Evolutionary conservation across 1,140 invertebrate species (phyloP).

Genomic region (Lasaia peninsularis): DNA sequence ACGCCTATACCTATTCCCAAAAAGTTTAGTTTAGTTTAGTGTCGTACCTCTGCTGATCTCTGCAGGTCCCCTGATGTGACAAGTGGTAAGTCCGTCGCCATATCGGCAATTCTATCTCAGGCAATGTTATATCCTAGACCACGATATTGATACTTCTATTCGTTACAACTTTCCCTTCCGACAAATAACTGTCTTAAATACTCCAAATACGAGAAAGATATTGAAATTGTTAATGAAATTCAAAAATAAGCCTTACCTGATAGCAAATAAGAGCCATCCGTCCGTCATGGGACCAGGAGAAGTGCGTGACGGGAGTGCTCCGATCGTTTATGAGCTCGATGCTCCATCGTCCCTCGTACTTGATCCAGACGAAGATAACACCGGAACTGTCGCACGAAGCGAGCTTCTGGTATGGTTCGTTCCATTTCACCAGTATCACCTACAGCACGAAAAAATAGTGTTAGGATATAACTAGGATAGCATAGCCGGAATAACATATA

Average conservation of each 20-base stretch:
- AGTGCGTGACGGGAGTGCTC: constrained; percentile 96
- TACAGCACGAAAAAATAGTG: constrained; percentile 63
- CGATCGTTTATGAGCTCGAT: constrained; percentile 99
- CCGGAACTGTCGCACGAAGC: constrained; percentile 98
- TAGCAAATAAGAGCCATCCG: constrained; percentile 99
- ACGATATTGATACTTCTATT: too few relatives aligned
- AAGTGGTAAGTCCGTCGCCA: too few relatives aligned
- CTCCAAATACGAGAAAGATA: too few relatives aligned
- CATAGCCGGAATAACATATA: not conserved
- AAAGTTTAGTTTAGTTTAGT: too few relatives aligned
- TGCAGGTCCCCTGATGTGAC: too few relatives aligned
- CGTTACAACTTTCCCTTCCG: too few relatives aligned
- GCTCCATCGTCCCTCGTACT: constrained; percentile 98
- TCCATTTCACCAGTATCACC: constrained; percentile 98
- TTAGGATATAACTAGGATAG: not conserved
- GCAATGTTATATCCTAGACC: too few relatives aligned
- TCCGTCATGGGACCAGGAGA: constrained; percentile 99
- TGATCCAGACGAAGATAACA: constrained; percentile 99
- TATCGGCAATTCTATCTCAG: too few relatives aligned
- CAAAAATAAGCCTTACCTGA: constrained; percentile 79
- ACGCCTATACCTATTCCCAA: too few relatives aligned
- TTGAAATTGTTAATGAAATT: too few relatives aligned
- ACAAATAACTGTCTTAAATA: too few relatives aligned
- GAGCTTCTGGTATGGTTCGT: constrained; percentile 98
- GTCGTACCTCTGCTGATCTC: too few relatives aligned